Percentiles rank a stretch among this genome's conserved stretches.
phyloP scores from a whole-genome alignment of 1,140 invertebrate species.

The Idris sp. region DNA sequence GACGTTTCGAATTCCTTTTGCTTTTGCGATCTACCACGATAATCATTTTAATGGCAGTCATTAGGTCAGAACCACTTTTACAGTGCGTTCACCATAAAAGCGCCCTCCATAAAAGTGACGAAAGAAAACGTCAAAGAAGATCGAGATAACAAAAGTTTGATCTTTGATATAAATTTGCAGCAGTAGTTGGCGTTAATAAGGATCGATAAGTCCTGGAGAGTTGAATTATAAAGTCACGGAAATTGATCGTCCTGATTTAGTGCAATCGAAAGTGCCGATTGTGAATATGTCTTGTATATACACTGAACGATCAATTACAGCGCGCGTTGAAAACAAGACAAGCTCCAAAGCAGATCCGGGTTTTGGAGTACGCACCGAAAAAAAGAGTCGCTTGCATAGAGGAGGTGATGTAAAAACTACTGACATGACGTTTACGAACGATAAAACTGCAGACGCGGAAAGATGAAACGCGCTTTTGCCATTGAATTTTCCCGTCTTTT shows the following conservation, averaged over 20 bases:
- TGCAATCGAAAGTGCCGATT: constrained; percentile 55
- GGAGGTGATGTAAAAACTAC: constrained; percentile 42
- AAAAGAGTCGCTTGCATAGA: constrained; percentile 46
- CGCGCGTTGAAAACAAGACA: constrained; percentile 50
- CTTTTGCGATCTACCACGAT: constrained; percentile 26
- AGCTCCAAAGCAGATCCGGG: constrained; percentile 43
- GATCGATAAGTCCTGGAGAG: constrained; percentile 40
- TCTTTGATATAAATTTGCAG: constrained; percentile 1
- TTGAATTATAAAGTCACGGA: constrained; percentile 57
- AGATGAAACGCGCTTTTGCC: constrained; percentile 34
- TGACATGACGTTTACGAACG: constrained; percentile 56
- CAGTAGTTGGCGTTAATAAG: constrained; percentile 34
- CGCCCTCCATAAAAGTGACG: too few species aligned
- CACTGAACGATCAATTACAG: constrained; percentile 52
- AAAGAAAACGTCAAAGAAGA: too few species aligned
- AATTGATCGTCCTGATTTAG: constrained; percentile 58
- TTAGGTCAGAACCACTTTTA: too few species aligned
- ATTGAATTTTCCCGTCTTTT: constrained; percentile 43
- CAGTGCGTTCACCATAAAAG: too few species aligned
- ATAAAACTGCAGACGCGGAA: constrained; percentile 48
- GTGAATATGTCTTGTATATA: constrained; percentile 45
- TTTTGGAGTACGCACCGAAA: constrained; percentile 39
- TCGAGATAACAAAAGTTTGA: too few species aligned
- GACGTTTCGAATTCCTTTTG: constrained; percentile 26
- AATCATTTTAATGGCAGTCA: constrained; percentile 40